Evolutionary conservation across 2,113 vertebrate genomes (phyloP).

Genomic region (Centropristis striata): DNA sequence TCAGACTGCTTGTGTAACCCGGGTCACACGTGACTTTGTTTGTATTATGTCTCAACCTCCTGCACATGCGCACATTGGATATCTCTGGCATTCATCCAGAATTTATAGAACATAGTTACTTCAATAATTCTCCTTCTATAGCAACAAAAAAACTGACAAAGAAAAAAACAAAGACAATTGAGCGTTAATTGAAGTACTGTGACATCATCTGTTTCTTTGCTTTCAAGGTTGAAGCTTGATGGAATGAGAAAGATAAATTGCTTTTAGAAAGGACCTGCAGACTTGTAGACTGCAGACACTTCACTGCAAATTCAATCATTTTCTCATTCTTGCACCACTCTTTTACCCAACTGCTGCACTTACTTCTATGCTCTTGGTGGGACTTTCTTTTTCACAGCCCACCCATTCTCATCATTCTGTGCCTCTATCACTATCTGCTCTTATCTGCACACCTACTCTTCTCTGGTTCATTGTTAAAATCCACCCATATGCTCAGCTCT

Average conservation of each 20-base stretch:
- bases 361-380: neutral
- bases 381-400: neutral
- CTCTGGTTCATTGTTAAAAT: constrained; percentile 57
- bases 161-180: too few relatives aligned
- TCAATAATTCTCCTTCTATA: too few relatives aligned
- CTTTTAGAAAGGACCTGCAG: constrained; percentile 8
- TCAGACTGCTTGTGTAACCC: too few relatives aligned
- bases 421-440: constrained; percentile 7
- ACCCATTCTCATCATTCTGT: neutral
- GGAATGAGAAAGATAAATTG: neutral
- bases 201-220: neutral
- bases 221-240: neutral
- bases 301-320: constrained; percentile 12
- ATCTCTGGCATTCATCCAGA: too few relatives aligned
- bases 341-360: neutral
- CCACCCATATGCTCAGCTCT: constrained; percentile 69
- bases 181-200: neutral
- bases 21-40: too few relatives aligned
- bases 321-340: neutral
- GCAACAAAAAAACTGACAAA: too few relatives aligned
- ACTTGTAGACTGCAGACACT: neutral
- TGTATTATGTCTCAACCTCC: too few relatives aligned
- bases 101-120: too few relatives aligned
- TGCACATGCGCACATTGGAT: too few relatives aligned
- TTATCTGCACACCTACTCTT: constrained; percentile 33